These are phyloP conservation scores for Heterodera schachtii DNA, from an alignment of 1,140 invertebrate species.

Conservation along the genomic window DNA sequence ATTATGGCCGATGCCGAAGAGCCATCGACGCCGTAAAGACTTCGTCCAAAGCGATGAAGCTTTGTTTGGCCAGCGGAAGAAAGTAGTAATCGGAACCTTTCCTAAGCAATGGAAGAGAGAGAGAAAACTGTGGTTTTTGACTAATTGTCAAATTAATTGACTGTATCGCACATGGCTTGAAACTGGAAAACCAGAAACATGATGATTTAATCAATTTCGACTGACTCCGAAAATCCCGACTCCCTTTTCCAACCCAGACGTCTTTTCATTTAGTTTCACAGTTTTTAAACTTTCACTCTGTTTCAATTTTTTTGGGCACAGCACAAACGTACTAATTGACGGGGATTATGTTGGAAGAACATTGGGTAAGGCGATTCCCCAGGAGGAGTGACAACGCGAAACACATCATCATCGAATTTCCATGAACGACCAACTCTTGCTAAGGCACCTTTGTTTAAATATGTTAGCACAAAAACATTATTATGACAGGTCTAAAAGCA, in stretches of 20 bases:
- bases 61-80: background rate
- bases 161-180: too few relatives aligned
- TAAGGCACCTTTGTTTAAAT: background rate
- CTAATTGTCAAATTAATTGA: too few relatives aligned
- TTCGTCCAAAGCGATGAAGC: conserved; percentile 17
- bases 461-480: background rate
- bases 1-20: conserved; percentile 12
- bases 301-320: too few relatives aligned
- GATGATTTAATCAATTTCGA: too few relatives aligned
- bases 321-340: background rate
- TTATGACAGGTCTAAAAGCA: background rate
- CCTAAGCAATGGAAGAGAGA: background rate
- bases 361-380: background rate
- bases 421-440: background rate
- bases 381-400: background rate
- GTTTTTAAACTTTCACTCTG: too few relatives aligned
- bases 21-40: conserved; percentile 29
- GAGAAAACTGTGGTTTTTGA: too few relatives aligned
- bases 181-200: too few relatives aligned
- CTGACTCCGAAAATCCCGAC: too few relatives aligned
- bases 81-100: background rate
- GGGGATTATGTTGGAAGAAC: background rate
- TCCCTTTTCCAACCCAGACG: too few relatives aligned
- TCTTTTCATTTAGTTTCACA: too few relatives aligned
- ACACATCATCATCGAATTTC: background rate